Conservation (phyloP, 2,113 vertebrate genomes). For the Nanorana parkeri region DNA sequence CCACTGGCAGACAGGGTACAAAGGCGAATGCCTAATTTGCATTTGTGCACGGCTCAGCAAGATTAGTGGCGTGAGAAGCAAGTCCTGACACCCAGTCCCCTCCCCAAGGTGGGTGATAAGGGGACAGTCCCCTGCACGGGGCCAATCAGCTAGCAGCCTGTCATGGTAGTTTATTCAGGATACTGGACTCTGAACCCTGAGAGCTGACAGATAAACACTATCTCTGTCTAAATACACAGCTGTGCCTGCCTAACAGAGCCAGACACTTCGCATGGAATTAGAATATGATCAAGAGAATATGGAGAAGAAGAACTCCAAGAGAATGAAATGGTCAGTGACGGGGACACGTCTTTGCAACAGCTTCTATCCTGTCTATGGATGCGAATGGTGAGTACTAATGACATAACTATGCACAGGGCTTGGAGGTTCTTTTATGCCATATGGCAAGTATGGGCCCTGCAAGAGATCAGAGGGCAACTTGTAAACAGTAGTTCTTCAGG, state of each 20-base stretch:
- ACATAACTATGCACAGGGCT: no score
- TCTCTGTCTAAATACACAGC: no score
- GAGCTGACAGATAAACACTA: slow-evolving; percentile 9
- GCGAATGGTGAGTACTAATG: no score
- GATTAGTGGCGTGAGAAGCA: slow-evolving; percentile 49
- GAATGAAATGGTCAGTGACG: no score
- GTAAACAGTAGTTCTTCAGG: no score
- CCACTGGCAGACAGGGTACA: slow-evolving; percentile 46
- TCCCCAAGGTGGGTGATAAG: slow-evolving; percentile 19
- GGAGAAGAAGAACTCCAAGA: background rate
- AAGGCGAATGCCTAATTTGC: slow-evolving; percentile 50
- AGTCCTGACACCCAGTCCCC: slow-evolving; percentile 5
- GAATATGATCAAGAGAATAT: background rate
- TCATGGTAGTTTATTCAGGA: slow-evolving; percentile 3
- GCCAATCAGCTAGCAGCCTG: slow-evolving; percentile 27
- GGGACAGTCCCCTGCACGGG: background rate
- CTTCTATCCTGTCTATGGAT: no score
- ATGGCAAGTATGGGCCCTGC: no score
- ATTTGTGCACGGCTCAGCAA: slow-evolving; percentile 53
- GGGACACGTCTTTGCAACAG: no score
- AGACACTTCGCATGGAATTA: background rate
- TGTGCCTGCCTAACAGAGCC: background rate
- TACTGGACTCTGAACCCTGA: slow-evolving; percentile 46
- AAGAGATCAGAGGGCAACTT: no score
- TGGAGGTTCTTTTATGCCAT: no score